A percentile compares a stretch with the other conserved stretches of the same genome.
These are phyloP conservation scores for Scomberomorus guttatus DNA, from an alignment of 2,797 vertebrate genomes.

Conservation along the genomic window DNA sequence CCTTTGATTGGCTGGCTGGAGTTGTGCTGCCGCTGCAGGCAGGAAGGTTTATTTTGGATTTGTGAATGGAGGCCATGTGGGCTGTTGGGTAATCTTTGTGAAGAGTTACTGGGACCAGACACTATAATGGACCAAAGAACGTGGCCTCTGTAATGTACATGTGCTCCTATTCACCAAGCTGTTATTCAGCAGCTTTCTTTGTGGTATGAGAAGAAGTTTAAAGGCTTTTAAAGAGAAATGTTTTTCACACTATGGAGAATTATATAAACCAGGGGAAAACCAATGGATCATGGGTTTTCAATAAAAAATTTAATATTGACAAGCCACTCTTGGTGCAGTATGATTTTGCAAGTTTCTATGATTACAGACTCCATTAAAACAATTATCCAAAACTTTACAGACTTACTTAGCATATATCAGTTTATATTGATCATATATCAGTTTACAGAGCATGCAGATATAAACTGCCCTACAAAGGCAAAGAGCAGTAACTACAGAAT, in stretches of 20 bases:
- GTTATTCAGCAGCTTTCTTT: conserved; percentile 4
- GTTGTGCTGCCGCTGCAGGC: conserved; percentile 36
- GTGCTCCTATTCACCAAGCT: conserved; percentile 8
- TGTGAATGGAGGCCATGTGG: conserved; percentile 59
- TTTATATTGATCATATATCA: too few species aligned
- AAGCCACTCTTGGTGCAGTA: neutral
- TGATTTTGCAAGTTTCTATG: neutral
- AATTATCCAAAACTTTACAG: too few species aligned
- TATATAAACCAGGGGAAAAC: neutral
- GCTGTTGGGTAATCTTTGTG: conserved; percentile 59
- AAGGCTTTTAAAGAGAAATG: neutral
- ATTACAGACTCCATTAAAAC: neutral
- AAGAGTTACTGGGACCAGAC: conserved; percentile 5
- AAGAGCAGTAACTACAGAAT: too few species aligned
- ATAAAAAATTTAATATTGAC: neutral
- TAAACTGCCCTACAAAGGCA: too few species aligned
- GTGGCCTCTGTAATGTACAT: neutral
- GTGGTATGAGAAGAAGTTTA: neutral
- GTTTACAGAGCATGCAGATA: too few species aligned
- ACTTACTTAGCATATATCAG: too few species aligned
- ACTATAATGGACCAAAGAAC: conserved; percentile 11
- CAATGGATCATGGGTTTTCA: neutral
- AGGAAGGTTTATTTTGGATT: conserved; percentile 60
- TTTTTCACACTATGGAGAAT: neutral
- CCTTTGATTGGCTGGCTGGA: conserved; percentile 65